These are phyloP conservation scores for Drosophila pachea DNA, from an alignment of 1,140 invertebrate genomes.

Conservation along the genomic window DNA sequence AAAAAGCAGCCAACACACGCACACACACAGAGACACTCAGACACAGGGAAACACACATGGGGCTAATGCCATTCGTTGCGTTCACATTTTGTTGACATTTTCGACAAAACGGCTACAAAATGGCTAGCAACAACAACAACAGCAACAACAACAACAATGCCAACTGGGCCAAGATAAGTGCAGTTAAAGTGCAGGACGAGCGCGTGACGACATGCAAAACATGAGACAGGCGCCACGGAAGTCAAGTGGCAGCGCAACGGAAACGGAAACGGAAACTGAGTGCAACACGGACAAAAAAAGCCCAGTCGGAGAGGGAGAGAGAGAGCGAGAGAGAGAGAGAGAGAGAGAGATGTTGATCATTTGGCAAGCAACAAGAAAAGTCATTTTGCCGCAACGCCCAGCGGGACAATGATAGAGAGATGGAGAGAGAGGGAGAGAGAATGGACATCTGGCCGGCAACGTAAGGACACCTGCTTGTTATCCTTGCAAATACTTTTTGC, in stretches of 20 bases:
- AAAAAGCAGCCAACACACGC: conserved; percentile 37
- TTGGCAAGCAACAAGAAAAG: conserved; percentile 71
- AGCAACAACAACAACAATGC: background rate
- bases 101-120: conserved; percentile 74
- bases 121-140: conserved; percentile 48
- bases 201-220: conserved; percentile 73
- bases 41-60: background rate
- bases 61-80: conserved; percentile 43
- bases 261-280: conserved; percentile 63
- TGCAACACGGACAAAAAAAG: conserved; percentile 39
- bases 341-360: conserved; percentile 68
- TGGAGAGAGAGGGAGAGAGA: conserved; percentile 1
- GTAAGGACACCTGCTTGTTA: conserved; percentile 55
- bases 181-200: conserved; percentile 69
- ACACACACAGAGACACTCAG: conserved; percentile 8
- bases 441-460: background rate
- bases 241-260: conserved; percentile 63
- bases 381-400: conserved; percentile 53
- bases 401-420: background rate
- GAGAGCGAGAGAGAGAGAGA: background rate
- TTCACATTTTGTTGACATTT: conserved; percentile 69
- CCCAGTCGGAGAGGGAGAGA: background rate
- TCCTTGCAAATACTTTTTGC: conserved; percentile 56
- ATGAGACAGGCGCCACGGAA: conserved; percentile 33
- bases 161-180: conserved; percentile 61